These are phyloP conservation scores for Leptopilina clavipes DNA, from an alignment of 1,140 invertebrate species.

Conservation along the genomic window DNA sequence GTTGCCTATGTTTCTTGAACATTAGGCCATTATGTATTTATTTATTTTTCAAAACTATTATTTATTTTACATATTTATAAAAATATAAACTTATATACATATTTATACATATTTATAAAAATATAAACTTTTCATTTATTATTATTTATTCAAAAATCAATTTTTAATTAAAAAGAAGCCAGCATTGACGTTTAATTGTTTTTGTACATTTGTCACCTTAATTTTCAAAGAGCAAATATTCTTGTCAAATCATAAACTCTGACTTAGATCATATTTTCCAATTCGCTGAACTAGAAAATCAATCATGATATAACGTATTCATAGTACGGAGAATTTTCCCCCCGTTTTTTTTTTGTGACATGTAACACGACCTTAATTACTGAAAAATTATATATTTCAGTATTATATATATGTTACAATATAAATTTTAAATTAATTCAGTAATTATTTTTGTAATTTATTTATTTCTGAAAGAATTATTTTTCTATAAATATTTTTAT, in stretches of 20 bases:
- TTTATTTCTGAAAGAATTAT: too few relatives aligned
- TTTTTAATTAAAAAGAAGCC: background rate
- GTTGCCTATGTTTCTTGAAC: background rate
- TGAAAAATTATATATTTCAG: background rate
- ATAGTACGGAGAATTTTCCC: background rate
- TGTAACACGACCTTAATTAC: background rate
- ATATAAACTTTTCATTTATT: too few relatives aligned
- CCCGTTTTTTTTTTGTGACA: constrained; percentile 2
- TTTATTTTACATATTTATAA: too few relatives aligned
- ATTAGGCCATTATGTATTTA: too few relatives aligned
- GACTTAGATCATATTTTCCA: constrained; percentile 10
- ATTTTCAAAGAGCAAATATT: constrained; percentile 6
- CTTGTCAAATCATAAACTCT: background rate
- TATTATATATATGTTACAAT: too few relatives aligned
- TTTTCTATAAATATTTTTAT: too few relatives aligned
- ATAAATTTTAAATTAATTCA: background rate
- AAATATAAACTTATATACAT: too few relatives aligned
- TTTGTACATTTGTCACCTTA: background rate
- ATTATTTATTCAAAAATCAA: background rate
- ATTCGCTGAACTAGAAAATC: constrained; percentile 15
- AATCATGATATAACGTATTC: constrained; percentile 20
- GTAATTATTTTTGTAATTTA: too few relatives aligned
- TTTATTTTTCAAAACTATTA: too few relatives aligned
- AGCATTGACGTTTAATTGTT: background rate
- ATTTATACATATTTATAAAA: too few relatives aligned